Percentiles rank a stretch among this genome's conserved stretches.
These are phyloP conservation scores for Ficedula albicollis DNA, from an alignment of 2,797 vertebrate genomes.

Conservation along the genomic window DNA sequence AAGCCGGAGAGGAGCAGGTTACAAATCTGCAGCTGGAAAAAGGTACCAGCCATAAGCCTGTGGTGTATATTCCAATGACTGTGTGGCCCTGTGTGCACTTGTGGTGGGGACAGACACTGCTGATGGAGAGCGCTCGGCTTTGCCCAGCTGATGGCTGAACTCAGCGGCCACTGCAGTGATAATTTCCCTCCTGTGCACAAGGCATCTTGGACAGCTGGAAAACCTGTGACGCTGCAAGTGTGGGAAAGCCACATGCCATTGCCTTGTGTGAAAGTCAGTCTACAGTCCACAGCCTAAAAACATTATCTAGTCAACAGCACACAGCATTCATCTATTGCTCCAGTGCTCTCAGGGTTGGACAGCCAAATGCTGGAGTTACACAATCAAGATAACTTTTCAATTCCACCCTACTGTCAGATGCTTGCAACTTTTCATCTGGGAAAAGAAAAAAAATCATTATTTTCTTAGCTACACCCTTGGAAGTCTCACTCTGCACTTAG, in stretches of 20 bases:
- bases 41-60: neutral
- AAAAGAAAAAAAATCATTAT: neutral
- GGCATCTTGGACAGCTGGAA: neutral
- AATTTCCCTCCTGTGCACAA: constrained; percentile 59
- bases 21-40: neutral
- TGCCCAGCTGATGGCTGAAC: constrained; percentile 23
- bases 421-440: constrained; percentile 35
- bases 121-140: neutral
- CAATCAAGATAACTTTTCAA: constrained; percentile 60
- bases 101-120: neutral
- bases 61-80: neutral
- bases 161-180: constrained; percentile 32
- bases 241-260: constrained; percentile 37
- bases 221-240: constrained; percentile 43
- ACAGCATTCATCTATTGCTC: constrained; percentile 34
- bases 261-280: constrained; percentile 27
- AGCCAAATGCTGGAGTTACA: constrained; percentile 61
- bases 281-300: constrained; percentile 24
- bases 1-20: neutral
- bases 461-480: constrained; percentile 35
- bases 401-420: constrained; percentile 39
- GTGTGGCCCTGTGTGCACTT: neutral
- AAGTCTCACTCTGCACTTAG: neutral
- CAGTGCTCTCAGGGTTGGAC: constrained; percentile 51
- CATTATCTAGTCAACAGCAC: constrained; percentile 33